These are phyloP conservation scores for Champsocephalus gunnari DNA, from an alignment of 2,797 vertebrate species.

Conservation along the genomic window DNA sequence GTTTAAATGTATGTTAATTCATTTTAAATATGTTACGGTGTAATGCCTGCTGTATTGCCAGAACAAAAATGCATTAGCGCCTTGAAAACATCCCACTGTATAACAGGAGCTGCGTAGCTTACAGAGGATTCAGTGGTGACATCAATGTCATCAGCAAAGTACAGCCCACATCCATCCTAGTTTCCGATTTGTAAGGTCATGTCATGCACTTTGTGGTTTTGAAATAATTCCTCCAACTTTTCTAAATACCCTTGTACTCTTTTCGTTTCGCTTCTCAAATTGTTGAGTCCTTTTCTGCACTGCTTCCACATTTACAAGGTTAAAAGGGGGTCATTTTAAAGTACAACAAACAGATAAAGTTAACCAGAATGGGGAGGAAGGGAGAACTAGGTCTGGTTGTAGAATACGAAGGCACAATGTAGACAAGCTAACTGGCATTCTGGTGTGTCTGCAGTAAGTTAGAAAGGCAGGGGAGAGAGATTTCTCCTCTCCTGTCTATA, in stretches of 20 bases:
- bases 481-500: conserved; percentile 54
- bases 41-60: no score
- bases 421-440: conserved; percentile 25
- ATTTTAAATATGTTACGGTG: no score
- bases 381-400: neutral
- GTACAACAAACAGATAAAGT: conserved; percentile 1
- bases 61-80: neutral
- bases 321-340: conserved; percentile 2
- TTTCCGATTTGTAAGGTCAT: conserved; percentile 17
- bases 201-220: conserved; percentile 14
- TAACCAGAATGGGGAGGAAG: neutral
- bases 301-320: neutral
- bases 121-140: conserved; percentile 14
- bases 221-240: conserved; percentile 10
- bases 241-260: conserved; percentile 13
- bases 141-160: conserved; percentile 31
- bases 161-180: conserved; percentile 15
- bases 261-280: neutral
- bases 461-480: conserved; percentile 41
- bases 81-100: conserved; percentile 11
- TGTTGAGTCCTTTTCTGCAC: neutral
- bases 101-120: neutral
- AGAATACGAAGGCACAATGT: conserved; percentile 32
- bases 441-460: conserved; percentile 46
- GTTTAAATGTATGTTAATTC: no score